Percentiles rank a stretch among this genome's conserved stretches.
These are phyloP conservation scores for Sebastiscus tertius DNA, from an alignment of 2,797 vertebrate genomes.

Conservation along the genomic window DNA sequence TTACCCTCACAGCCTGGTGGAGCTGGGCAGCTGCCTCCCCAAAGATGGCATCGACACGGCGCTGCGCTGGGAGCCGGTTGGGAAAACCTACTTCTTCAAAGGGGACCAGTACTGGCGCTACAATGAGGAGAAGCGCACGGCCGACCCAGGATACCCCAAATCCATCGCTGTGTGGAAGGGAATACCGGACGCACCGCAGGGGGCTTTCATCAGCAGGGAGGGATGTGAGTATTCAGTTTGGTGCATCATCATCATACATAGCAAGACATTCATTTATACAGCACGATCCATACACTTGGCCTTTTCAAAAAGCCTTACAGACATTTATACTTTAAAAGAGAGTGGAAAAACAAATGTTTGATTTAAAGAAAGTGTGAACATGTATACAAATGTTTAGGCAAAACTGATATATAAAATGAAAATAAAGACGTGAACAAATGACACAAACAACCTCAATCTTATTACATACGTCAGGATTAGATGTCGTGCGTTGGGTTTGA, in stretches of 20 bases:
- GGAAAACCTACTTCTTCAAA: conserved; percentile 99
- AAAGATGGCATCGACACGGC: conserved; percentile 94
- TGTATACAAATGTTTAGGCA: not conserved
- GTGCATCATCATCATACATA: not conserved
- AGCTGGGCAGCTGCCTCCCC: conserved; percentile 92
- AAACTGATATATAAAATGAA: not conserved
- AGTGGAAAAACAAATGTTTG: no score
- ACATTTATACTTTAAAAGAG: no score
- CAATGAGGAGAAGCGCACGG: conserved; percentile 92
- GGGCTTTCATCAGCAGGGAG: conserved; percentile 97
- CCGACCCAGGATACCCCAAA: conserved; percentile 95
- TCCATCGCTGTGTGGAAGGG: conserved; percentile 96
- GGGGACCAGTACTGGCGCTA: conserved; percentile 98
- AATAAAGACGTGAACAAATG: no score
- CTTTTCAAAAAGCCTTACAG: no score
- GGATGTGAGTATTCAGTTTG: conserved; percentile 88
- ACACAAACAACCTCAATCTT: no score
- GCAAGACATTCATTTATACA: not conserved
- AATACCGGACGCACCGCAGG: conserved; percentile 92
- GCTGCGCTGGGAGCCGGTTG: conserved; percentile 94
- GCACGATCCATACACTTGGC: not conserved
- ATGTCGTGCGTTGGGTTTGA: not conserved
- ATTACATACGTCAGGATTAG: no score
- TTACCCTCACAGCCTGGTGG: conserved; percentile 92
- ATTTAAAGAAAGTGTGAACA: not conserved